Evolutionary conservation across 1,140 invertebrate genomes (phyloP).

Genomic region (Venustaconcha ellipsiformis): DNA sequence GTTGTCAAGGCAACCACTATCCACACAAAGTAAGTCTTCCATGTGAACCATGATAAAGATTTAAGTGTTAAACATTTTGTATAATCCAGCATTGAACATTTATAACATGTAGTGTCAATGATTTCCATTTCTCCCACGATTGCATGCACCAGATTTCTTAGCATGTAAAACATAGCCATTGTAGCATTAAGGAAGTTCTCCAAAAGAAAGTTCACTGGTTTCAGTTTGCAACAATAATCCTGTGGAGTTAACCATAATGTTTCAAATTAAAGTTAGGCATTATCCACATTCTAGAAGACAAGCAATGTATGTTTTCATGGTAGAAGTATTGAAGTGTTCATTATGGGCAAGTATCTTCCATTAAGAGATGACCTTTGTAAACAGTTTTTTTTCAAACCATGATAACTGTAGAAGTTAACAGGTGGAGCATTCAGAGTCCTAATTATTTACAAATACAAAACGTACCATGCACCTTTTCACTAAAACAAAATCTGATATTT

Average conservation of each 20-base stretch:
- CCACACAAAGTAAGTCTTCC: constrained; percentile 7
- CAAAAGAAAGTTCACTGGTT: too few relatives aligned
- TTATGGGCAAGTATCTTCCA: too few relatives aligned
- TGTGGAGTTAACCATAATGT: too few relatives aligned
- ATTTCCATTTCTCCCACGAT: neutral
- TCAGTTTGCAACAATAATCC: too few relatives aligned
- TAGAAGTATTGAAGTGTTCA: too few relatives aligned
- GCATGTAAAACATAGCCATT: too few relatives aligned
- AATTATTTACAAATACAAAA: neutral
- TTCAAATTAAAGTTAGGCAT: too few relatives aligned
- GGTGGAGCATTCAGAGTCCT: neutral
- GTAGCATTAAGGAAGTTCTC: too few relatives aligned
- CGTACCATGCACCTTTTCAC: too few relatives aligned
- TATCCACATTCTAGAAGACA: too few relatives aligned
- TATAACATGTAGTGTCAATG: neutral
- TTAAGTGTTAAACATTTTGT: too few relatives aligned
- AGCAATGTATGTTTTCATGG: too few relatives aligned
- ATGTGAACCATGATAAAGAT: constrained; percentile 1
- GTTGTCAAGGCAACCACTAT: constrained; percentile 18
- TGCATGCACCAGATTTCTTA: neutral
- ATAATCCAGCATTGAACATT: neutral
- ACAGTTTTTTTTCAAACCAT: neutral
- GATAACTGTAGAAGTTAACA: neutral
- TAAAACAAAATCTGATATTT: neutral
- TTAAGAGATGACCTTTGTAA: neutral